Base-by-base conservation (phyloP, 2,888 invertebrate species). In the Drosophila histrio region DNA sequence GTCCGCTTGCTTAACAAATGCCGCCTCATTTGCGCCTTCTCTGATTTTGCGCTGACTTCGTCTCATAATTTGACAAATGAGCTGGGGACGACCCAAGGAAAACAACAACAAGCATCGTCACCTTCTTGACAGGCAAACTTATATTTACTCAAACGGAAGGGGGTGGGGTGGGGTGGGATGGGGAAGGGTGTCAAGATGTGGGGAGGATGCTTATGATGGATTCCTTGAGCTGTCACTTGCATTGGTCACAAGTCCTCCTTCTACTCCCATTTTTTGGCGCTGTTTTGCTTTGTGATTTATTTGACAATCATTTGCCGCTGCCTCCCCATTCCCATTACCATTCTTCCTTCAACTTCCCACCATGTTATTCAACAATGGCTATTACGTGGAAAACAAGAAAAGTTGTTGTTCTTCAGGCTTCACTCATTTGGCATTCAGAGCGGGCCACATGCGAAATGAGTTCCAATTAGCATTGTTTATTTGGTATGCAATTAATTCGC, bases 391-490 rank as follows among this genome's bases (percentile, higher is more conserved):
- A 68, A 86, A 72, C 69, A 79, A 69, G 57, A 64, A 70, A 77
- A 79, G 47, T 79, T 62, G 49, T 47, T 60, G 36, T 63, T 47
- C 61, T 46, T 44, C 4, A 4, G 9, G n/a, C 32, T 21, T 39
- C 17, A 39, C 87, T 72, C 76, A 84, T 84, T 84, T 79, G 74
- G 66, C 83, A 84, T 84, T 85, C 83, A 71, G 71, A 72, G 70
- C 62, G 72, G 65, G 77, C 66, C 71, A 81, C 85, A 87, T 87
- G 79, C 87, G 85, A 82, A 87, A 87, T 79, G 86, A 85, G 82
- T 84, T 84, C 87, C 83, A 84, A 84, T 87, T 84, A 85, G 85
- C 67, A 66, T 84, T 87, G 79, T 84, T 81, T 77, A 82, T 87
- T 68, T 73, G 77, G 75, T 75, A 82, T 86, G 88, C 87, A 84